Evolutionary conservation across 2,888 invertebrate genomes (phyloP).

Genomic region (Synanthedon formicaeformis): DNA sequence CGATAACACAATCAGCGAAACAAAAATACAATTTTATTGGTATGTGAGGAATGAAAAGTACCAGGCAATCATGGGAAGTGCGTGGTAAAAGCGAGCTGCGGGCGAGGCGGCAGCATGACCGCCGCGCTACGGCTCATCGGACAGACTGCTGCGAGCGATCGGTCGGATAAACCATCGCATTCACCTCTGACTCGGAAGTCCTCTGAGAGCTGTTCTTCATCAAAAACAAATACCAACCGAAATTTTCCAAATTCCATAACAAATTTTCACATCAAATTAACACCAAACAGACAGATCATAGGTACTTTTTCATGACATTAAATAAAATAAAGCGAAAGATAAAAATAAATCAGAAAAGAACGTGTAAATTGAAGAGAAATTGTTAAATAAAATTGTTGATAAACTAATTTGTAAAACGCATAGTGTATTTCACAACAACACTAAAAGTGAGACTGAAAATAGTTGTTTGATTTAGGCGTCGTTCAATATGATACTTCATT

Average conservation of each 20-base stretch:
- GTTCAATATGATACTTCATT: neutral
- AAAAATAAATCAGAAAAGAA: too few species aligned
- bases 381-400: too few species aligned
- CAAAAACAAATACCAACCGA: slow-evolving; percentile 6
- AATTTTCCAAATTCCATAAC: neutral
- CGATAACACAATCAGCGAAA: neutral
- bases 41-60: slow-evolving; percentile 15
- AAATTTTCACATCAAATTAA: neutral
- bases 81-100: slow-evolving; percentile 17
- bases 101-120: slow-evolving; percentile 54
- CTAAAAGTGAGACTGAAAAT: neutral
- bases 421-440: neutral
- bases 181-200: slow-evolving; percentile 48
- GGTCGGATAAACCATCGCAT: slow-evolving; percentile 9
- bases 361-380: too few species aligned
- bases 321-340: too few species aligned
- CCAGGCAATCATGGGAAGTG: slow-evolving; percentile 28
- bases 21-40: neutral
- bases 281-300: too few species aligned
- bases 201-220: slow-evolving; percentile 17
- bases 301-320: too few species aligned
- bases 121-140: slow-evolving; percentile 68
- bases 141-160: slow-evolving; percentile 38
- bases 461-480: neutral
- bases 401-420: neutral